phyloP scores from a whole-genome alignment of 2,797 vertebrate species.

The Microctenopoma stevenorrisi region DNA sequence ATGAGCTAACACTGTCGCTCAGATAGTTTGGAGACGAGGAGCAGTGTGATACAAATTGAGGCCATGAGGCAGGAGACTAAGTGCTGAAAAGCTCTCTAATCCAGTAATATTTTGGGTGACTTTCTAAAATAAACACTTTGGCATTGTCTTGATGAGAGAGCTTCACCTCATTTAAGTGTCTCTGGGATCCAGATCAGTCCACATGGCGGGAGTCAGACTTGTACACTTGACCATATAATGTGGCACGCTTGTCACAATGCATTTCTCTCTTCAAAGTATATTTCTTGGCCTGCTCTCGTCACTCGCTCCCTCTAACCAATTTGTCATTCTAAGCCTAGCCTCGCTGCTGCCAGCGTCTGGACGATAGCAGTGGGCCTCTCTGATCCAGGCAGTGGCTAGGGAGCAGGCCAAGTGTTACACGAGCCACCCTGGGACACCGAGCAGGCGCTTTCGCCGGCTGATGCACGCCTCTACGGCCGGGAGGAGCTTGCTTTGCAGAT shows the following conservation, averaged over 20 bases:
- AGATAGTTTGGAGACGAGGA: slow-evolving; percentile 44
- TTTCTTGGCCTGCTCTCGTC: slow-evolving; percentile 82
- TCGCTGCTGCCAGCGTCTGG: slow-evolving; percentile 81
- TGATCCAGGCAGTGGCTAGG: slow-evolving; percentile 85
- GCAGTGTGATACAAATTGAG: slow-evolving; percentile 64
- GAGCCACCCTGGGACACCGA: slow-evolving; percentile 79
- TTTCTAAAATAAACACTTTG: slow-evolving; percentile 80
- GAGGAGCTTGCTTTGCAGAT: slow-evolving; percentile 81
- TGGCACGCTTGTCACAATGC: slow-evolving; percentile 75
- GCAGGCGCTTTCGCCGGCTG: slow-evolving; percentile 80
- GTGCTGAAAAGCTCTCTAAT: slow-evolving; percentile 74
- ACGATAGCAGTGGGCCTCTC: slow-evolving; percentile 84
- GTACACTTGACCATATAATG: slow-evolving; percentile 82
- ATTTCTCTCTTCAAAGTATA: slow-evolving; percentile 82
- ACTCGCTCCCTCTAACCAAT: slow-evolving; percentile 85
- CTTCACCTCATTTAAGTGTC: slow-evolving; percentile 73
- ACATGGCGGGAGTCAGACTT: slow-evolving; percentile 66
- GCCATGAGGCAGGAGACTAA: slow-evolving; percentile 68
- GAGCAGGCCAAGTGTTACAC: slow-evolving; percentile 86
- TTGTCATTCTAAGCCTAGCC: slow-evolving; percentile 85
- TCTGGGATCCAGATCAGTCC: slow-evolving; percentile 77
- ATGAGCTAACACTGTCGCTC: slow-evolving; percentile 23
- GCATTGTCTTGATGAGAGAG: slow-evolving; percentile 75
- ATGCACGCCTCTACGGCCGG: slow-evolving; percentile 80
- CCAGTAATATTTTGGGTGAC: slow-evolving; percentile 76